These are phyloP conservation scores for Helicoverpa armigera DNA, from an alignment of 1,140 invertebrate species.

Conservation along the genomic window DNA sequence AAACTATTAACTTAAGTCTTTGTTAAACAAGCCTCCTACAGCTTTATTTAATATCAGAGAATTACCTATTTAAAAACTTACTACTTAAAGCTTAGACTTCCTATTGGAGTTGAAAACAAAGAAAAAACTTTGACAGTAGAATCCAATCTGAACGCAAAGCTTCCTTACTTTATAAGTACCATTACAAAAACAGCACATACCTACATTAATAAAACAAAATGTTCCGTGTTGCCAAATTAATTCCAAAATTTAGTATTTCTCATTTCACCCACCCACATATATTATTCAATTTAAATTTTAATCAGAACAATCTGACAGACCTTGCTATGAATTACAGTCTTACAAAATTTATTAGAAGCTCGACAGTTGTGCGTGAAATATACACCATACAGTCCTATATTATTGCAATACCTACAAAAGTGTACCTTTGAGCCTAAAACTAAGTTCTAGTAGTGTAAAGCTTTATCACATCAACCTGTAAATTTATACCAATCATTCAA, in stretches of 20 bases:
- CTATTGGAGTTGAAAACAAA: too few relatives aligned
- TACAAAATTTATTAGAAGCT: conserved; percentile 46
- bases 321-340: conserved; percentile 24
- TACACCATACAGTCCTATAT: not conserved
- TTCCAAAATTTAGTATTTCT: conserved; percentile 42
- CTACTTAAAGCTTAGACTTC: too few relatives aligned
- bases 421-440: too few relatives aligned
- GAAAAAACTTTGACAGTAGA: too few relatives aligned
- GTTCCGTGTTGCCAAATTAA: conserved; percentile 39
- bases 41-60: too few relatives aligned
- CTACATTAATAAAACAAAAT: conserved; percentile 22
- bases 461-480: too few relatives aligned
- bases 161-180: not conserved
- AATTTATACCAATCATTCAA: too few relatives aligned
- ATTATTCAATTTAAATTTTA: conserved; percentile 53
- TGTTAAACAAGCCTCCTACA: too few relatives aligned
- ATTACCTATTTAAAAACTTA: too few relatives aligned
- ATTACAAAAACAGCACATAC: not conserved
- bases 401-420: not conserved
- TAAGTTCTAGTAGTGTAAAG: too few relatives aligned
- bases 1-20: too few relatives aligned
- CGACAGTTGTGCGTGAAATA: not conserved
- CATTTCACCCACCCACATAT: conserved; percentile 31
- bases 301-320: conserved; percentile 42
- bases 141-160: not conserved